Conservation (phyloP, 53 echinoderm and acorn worm genomes). For the Echinometra lucunter region DNA sequence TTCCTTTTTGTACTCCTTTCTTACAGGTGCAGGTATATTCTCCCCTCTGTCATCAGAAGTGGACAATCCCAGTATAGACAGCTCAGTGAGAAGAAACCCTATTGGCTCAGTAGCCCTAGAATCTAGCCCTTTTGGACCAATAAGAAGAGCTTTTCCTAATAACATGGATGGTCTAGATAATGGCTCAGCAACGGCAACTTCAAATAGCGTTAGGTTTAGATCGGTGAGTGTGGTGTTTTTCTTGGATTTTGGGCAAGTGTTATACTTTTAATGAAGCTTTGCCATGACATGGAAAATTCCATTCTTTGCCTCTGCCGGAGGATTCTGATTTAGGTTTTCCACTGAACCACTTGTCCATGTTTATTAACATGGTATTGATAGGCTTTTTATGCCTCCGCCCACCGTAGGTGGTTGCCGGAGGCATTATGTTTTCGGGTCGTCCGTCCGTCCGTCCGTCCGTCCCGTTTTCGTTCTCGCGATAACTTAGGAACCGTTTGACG, state of each 20-base stretch:
- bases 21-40: slow-evolving; percentile 58
- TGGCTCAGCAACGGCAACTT: slow-evolving; percentile 26
- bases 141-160: slow-evolving; percentile 50
- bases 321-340: no score
- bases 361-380: no score
- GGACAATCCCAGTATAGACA: slow-evolving; percentile 54
- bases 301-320: not conserved
- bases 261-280: not conserved
- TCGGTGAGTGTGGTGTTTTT: slow-evolving; percentile 28
- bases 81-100: slow-evolving; percentile 79
- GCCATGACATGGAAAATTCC: not conserved
- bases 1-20: not conserved
- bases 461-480: no score
- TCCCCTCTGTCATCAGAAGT: slow-evolving; percentile 78
- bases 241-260: not conserved
- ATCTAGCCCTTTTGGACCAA: slow-evolving; percentile 69
- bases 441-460: no score
- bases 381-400: no score
- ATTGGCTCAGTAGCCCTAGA: slow-evolving; percentile 87
- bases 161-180: slow-evolving; percentile 46
- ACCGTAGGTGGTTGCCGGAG: no score
- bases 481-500: no score
- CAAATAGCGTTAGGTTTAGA: slow-evolving; percentile 47
- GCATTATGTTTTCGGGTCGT: no score
- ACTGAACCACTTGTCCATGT: no score